Evolutionary conservation across 2,797 vertebrate species (phyloP).

Genomic region (Helarctos malayanus): DNA sequence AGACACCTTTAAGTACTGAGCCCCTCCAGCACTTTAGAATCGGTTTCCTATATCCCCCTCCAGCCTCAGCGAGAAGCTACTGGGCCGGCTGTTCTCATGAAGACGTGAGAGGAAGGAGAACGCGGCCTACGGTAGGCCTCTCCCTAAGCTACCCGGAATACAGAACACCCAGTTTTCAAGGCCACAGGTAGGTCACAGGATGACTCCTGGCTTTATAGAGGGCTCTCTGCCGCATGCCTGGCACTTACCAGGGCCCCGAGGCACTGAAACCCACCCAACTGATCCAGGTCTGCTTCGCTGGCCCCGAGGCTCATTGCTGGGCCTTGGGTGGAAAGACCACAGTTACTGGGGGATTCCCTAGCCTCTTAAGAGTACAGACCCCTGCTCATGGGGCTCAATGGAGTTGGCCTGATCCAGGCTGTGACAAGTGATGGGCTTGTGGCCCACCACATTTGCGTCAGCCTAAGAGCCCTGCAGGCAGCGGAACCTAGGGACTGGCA

Average conservation of each 20-base stretch:
- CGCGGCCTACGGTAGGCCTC: neutral
- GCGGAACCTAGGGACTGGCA: conserved; percentile 22
- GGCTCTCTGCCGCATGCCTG: neutral
- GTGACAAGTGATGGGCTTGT: neutral
- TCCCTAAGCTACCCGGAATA: neutral
- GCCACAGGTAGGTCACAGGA: neutral
- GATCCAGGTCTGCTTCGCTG: neutral
- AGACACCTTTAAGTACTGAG: neutral
- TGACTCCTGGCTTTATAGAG: neutral
- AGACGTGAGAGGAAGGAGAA: neutral
- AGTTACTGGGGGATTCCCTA: neutral
- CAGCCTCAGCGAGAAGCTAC: neutral
- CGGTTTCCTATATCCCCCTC: too few species aligned
- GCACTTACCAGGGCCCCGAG: neutral
- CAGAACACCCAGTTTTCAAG: neutral
- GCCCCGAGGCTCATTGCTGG: neutral
- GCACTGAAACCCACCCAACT: neutral
- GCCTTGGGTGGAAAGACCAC: neutral
- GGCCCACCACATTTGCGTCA: neutral
- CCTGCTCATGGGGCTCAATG: neutral
- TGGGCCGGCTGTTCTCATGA: fast-evolving
- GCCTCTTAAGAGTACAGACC: neutral
- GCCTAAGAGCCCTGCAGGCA: conserved; percentile 23
- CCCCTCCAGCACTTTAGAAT: neutral
- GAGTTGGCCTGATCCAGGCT: neutral